Evolutionary conservation across 2,797 vertebrate genomes (phyloP), one percentile per base, ranked within the genome.

Genomic region (Zenarchopterus dispar): DNA sequence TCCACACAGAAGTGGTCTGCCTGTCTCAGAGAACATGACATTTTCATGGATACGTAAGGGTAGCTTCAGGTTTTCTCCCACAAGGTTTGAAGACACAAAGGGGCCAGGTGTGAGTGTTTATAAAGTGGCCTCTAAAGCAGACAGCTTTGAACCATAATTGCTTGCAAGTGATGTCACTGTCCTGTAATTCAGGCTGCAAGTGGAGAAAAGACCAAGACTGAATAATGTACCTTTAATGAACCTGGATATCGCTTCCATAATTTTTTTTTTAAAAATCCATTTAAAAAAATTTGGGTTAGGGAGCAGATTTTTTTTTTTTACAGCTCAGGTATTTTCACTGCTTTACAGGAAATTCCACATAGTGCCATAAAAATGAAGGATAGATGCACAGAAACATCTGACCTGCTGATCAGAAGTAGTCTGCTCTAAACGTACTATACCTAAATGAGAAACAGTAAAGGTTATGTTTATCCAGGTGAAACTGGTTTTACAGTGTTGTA

Each of bases 61-160:
- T 58, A 66, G 67, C 23, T 60, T 70, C 17, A 54, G 59, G 19
- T 62, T 78, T 64, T 67, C 64, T 73, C 71, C 67, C 82, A 59
- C 67, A 61, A 80, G 76, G 73, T 75, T 57, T 68, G 68, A 75
- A 79, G 71, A 86, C 78, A 84, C 56, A 16, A 23, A 31, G 62
- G 56, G 48, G 79, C 70, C 84, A 77, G 69, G 65, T 82, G 77
- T 77, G 73, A 80, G 69, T 73, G 78, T 83, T 88, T 80, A 84
- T 82, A 70, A 67, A 62, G 71, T 39, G 49, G 45, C 59, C 48
- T 69, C 49, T 9, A 36, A 39, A 54, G 28, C 43, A 46, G 48
- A 11, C 5, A 24, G 59, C 51, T 66, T 50, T 62, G 21, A 58
- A 51, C n/a, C 1, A 0, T 54, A 74, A 64, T 51, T 43, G 51